Conservation (phyloP, 2,797 vertebrate genomes). For the Pangasius djambal region DNA sequence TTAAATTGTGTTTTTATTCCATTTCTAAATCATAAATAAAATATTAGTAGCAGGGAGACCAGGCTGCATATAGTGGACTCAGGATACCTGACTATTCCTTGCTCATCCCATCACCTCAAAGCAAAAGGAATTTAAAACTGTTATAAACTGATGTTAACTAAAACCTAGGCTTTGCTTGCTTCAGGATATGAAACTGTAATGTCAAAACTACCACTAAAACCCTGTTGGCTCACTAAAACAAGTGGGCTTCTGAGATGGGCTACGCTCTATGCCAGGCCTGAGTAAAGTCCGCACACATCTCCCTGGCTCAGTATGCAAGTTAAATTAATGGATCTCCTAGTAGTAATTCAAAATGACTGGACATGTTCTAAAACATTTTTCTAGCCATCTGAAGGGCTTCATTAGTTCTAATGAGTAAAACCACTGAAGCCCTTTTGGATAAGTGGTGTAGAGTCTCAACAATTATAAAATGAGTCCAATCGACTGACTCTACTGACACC, state of each 20-base stretch:
- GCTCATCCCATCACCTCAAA: neutral
- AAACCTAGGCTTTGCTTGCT: neutral
- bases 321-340: neutral
- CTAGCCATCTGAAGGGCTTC: conserved; percentile 24
- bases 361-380: conserved; percentile 14
- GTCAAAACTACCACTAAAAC: neutral
- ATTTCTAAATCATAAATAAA: neutral
- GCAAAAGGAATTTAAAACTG: neutral
- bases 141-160: neutral
- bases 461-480: conserved; percentile 26
- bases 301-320: conserved; percentile 10
- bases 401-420: conserved; percentile 31
- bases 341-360: neutral
- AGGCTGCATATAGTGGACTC: neutral
- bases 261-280: no score
- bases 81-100: neutral
- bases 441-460: conserved; percentile 18
- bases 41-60: neutral
- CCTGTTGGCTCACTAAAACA: neutral
- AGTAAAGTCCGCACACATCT: neutral
- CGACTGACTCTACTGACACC: neutral
- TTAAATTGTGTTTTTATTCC: no score
- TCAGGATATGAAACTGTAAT: neutral
- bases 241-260: neutral
- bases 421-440: neutral